Evolutionary conservation across 1,140 invertebrate genomes (phyloP), one percentile per base, ranked within the genome.

Genomic region (Acyrthosiphon pisum): DNA sequence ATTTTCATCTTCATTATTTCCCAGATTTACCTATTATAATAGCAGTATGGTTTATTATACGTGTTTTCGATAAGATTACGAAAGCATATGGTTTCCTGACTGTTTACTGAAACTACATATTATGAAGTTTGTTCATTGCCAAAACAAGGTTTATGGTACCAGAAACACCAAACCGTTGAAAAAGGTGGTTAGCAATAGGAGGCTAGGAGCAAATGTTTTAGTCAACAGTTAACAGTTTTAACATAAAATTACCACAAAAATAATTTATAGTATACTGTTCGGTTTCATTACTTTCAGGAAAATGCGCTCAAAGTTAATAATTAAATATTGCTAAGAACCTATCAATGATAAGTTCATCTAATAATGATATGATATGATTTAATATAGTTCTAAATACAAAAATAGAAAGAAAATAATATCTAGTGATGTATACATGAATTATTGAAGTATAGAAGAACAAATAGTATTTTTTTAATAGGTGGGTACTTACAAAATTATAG

Each of bases 401-500:
- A n/a, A 76, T 76, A 76, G 23, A 1, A 76, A 76, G 1, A 76
- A n/a, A 14, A n/a, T n/a, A 76, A 6, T 18, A n/a, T 76, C 14
- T n/a, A 76, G 60, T n/a, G n/a, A 76, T n/a, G 11, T 18, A n/a
- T 18, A 76, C n/a, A 35, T 76, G 14, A 76, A 6, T 76, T 76
- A n/a, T 76, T n/a, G 18, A 76, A 76, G 4, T n/a, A 68, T 68
- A 68, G 3, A 53, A 53, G 4, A 53, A 53, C 7, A 53, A 18
- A 11, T 30, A 68, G 18, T 41, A 41, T 41, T 41, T 41, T 41
- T 41, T 41, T 41, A 41, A 41, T n/a, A 20, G 2, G 26, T 86
- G 56, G 8, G 30, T 87, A 86, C 91, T 86, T 86, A 93, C 91
- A 93, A 86, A 86, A 44, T 20, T 86, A 84, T 93, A 93, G 18